Conservation (phyloP, 2,797 vertebrate species). For the Pseudochirops corinnae region DNA sequence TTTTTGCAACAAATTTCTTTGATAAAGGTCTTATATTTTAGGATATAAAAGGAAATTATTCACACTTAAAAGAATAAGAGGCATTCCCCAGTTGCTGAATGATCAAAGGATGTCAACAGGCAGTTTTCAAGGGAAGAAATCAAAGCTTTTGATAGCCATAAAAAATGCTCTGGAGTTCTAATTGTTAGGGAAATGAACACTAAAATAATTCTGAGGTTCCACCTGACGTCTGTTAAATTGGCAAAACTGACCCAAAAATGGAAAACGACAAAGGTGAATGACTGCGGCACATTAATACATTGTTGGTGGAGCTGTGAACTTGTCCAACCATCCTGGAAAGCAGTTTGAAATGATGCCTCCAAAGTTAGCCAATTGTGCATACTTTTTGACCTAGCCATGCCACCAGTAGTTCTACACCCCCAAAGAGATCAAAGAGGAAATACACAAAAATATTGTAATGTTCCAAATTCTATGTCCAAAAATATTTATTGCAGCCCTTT, state of each 20-base stretch:
- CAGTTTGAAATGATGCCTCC: not conserved
- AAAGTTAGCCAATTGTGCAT: not conserved
- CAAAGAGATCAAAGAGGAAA: not conserved
- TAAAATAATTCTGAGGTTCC: not conserved
- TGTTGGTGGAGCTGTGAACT: not conserved
- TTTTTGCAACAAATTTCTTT: not conserved
- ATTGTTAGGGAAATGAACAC: not conserved
- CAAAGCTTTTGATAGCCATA: not conserved
- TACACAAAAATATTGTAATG: not conserved
- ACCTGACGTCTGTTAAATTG: not conserved
- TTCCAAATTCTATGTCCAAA: not conserved
- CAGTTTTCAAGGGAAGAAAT: not conserved
- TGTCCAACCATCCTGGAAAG: not conserved
- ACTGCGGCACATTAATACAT: not conserved
- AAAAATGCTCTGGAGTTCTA: not conserved
- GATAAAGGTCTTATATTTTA: not conserved
- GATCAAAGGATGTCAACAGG: not conserved
- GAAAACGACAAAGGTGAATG: not conserved
- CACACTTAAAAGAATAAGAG: not conserved
- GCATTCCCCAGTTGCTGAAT: not conserved
- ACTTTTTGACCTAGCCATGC: not conserved
- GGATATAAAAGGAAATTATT: not conserved
- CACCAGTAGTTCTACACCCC: not conserved
- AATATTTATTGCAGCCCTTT: not conserved
- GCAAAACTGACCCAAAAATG: not conserved